Evolutionary conservation across 2,113 vertebrate genomes (phyloP).

Genomic region (Stegostoma tigrinum): DNA sequence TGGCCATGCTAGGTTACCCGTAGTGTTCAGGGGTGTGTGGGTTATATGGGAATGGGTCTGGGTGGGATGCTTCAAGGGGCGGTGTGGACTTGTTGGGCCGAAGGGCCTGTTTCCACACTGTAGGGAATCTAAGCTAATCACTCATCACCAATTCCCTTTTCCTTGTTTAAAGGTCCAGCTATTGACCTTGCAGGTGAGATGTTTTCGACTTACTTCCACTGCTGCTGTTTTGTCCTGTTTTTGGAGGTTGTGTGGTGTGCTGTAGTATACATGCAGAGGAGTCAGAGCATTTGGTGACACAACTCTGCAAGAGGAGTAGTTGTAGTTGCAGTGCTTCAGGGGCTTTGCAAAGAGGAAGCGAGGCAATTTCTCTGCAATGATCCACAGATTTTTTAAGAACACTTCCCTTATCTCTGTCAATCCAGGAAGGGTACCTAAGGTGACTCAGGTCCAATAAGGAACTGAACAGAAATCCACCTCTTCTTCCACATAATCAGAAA

Average conservation of each 20-base stretch:
- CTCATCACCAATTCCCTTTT: neutral
- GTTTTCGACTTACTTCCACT: neutral
- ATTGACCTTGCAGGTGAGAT: neutral
- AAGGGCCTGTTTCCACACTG: too few species aligned
- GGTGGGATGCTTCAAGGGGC: too few species aligned
- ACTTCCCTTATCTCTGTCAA: neutral
- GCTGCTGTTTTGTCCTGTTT: neutral
- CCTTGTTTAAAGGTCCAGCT: neutral
- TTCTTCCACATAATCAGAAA: too few species aligned
- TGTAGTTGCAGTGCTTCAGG: neutral
- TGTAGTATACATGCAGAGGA: neutral
- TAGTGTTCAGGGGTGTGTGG: too few species aligned
- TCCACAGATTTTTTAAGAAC: neutral
- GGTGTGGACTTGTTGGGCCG: too few species aligned
- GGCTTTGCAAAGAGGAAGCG: neutral
- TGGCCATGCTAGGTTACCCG: too few species aligned
- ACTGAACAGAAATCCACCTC: too few species aligned
- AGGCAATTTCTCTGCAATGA: neutral
- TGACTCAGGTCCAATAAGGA: too few species aligned
- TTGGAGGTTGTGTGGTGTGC: neutral
- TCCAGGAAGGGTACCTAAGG: too few species aligned
- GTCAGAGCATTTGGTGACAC: neutral
- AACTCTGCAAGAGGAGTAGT: neutral
- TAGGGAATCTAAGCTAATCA: too few species aligned
- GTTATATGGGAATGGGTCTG: too few species aligned